A percentile compares a stretch with the other conserved stretches of the same genome.
These are phyloP conservation scores for Beris morrisii DNA, from an alignment of 2,888 invertebrate species.

Conservation along the genomic window DNA sequence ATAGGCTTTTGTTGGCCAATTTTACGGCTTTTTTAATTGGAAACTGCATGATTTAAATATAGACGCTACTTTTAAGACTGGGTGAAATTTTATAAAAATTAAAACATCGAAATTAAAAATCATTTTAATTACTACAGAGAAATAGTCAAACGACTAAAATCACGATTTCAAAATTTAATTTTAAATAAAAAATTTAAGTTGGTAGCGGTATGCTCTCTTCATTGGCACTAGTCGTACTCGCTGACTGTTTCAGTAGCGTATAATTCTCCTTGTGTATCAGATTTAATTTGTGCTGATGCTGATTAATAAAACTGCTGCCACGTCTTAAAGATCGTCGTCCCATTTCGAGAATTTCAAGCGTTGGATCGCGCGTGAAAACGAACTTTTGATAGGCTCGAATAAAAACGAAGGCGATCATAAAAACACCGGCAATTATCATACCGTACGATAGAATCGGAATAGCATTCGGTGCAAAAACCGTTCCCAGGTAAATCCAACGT, in stretches of 20 bases:
- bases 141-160: constrained; percentile 3
- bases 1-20: constrained; percentile 3
- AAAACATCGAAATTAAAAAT: constrained; percentile 14
- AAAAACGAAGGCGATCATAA: constrained; percentile 67
- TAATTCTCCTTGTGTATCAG: constrained; percentile 52
- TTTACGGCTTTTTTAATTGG: too few relatives aligned
- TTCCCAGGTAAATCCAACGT: constrained; percentile 78
- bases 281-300: constrained; percentile 52
- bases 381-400: constrained; percentile 75
- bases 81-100: constrained; percentile 26
- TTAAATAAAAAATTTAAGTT: constrained; percentile 4
- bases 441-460: constrained; percentile 73
- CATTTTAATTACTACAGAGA: neutral
- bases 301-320: constrained; percentile 57
- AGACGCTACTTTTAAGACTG: neutral
- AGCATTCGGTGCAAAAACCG: constrained; percentile 73
- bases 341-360: constrained; percentile 75
- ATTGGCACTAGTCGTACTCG: constrained; percentile 38
- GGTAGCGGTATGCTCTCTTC: constrained; percentile 20
- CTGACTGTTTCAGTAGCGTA: constrained; percentile 47
- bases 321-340: constrained; percentile 72
- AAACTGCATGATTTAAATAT: neutral
- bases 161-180: neutral
- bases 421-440: constrained; percentile 69
- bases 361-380: constrained; percentile 66